A percentile compares a stretch with the other conserved stretches of the same genome.
phyloP scores from a whole-genome alignment of 2,113 vertebrate species.

The Fukomys damarensis region DNA sequence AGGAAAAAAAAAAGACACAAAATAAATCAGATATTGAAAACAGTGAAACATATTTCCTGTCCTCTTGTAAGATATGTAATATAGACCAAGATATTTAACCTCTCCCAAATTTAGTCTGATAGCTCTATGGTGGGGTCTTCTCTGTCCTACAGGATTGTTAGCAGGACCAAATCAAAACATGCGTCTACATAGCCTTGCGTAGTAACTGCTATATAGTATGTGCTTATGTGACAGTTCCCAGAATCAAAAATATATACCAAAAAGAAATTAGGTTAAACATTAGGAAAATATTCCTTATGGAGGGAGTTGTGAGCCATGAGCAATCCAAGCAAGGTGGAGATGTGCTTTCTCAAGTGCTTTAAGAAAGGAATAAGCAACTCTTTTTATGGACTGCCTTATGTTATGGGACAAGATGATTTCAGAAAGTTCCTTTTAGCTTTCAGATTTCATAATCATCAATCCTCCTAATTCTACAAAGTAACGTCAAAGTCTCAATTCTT shows the following conservation, averaged over 20 bases:
- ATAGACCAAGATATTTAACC: not conserved
- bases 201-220: not conserved
- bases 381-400: conserved; percentile 26
- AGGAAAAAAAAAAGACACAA: not conserved
- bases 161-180: not conserved
- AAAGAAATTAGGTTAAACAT: conserved; percentile 28
- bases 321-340: not conserved
- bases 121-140: not conserved
- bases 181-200: not conserved
- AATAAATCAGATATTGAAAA: not conserved
- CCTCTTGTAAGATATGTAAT: not conserved
- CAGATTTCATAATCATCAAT: conserved; percentile 15
- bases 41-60: not conserved
- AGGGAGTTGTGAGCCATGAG: not conserved
- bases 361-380: not conserved
- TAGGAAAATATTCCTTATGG: not conserved
- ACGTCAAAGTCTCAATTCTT: not conserved
- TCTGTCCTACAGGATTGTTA: not conserved
- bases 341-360: not conserved
- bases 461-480: conserved; percentile 19
- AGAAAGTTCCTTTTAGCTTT: conserved; percentile 8
- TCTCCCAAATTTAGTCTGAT: not conserved
- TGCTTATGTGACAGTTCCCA: not conserved
- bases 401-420: not conserved
- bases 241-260: not conserved